These are phyloP conservation scores for Ophioninae sp. DNA, from an alignment of 2,888 invertebrate species.

Conservation along the genomic window DNA sequence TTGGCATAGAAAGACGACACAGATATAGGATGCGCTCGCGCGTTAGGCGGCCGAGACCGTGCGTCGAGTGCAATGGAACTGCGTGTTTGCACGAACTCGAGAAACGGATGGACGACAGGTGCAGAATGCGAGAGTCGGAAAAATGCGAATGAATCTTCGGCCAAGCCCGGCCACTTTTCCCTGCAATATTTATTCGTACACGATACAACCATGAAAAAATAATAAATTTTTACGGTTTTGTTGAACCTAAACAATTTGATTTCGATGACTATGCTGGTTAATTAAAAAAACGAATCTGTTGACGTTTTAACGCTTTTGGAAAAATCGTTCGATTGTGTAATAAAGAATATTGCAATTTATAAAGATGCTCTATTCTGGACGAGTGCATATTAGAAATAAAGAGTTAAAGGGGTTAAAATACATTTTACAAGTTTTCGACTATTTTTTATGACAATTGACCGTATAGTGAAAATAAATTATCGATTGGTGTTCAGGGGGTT, in stretches of 20 bases:
- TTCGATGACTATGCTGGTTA: not conserved
- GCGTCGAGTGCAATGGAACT: constrained; percentile 60
- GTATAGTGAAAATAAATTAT: no score
- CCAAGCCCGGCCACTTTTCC: constrained; percentile 31
- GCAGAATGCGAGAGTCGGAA: constrained; percentile 67
- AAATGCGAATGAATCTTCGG: constrained; percentile 54
- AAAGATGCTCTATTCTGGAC: no score
- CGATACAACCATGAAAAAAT: not conserved
- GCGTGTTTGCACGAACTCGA: constrained; percentile 71
- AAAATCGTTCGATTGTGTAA: no score
- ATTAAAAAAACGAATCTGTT: not conserved
- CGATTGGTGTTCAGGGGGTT: no score
- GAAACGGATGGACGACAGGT: constrained; percentile 60
- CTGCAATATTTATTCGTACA: constrained; percentile 36
- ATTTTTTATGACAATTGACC: no score
- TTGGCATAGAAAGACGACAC: not conserved
- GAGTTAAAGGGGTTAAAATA: no score
- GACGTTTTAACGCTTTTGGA: no score
- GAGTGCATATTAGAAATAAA: no score
- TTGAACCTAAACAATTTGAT: not conserved
- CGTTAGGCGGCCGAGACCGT: constrained; percentile 29
- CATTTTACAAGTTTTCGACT: no score
- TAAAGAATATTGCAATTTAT: no score
- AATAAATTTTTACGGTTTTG: not conserved
- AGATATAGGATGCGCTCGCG: constrained; percentile 13